Percentiles rank a stretch among this genome's conserved stretches.
phyloP scores from a whole-genome alignment of 2,797 vertebrate species.

The Ataeniobius toweri region DNA sequence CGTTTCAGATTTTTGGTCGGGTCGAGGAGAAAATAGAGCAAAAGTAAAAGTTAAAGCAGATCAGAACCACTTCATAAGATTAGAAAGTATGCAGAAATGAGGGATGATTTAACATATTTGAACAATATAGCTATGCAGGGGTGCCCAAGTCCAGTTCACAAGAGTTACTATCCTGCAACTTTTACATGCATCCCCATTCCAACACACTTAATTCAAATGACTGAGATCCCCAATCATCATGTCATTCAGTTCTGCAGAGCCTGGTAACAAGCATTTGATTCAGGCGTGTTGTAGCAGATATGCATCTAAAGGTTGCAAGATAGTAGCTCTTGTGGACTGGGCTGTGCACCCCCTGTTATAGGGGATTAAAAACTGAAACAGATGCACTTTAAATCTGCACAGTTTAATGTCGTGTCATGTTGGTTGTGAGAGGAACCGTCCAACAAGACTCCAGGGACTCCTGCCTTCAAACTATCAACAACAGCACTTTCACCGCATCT shows the following conservation, averaged over 20 bases:
- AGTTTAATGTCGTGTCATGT: conserved; percentile 33
- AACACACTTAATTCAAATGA: not conserved
- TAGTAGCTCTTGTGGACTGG: not conserved
- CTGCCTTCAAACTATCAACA: conserved; percentile 62
- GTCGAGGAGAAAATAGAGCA: not conserved
- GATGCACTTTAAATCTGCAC: conserved; percentile 40
- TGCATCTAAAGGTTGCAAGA: not conserved
- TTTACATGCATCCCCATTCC: not conserved
- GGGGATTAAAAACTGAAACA: conserved; percentile 27
- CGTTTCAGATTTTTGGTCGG: not conserved
- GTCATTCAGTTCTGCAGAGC: not conserved
- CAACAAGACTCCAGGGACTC: conserved; percentile 62
- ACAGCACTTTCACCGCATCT: conserved; percentile 71
- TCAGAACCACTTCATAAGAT: not conserved
- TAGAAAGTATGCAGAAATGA: not conserved
- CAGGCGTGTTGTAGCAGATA: not conserved
- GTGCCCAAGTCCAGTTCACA: too few species aligned
- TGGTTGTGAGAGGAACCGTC: conserved; percentile 53
- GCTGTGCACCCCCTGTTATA: not conserved
- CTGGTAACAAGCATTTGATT: not conserved
- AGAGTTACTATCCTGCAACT: not conserved
- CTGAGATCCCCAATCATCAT: not conserved
- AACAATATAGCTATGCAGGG: too few species aligned
- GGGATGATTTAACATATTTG: not conserved
- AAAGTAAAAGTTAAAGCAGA: not conserved